Percentiles rank a stretch among this genome's conserved stretches.
Conservation (phyloP, 1,140 invertebrate species). For the Orchestia grillus region DNA sequence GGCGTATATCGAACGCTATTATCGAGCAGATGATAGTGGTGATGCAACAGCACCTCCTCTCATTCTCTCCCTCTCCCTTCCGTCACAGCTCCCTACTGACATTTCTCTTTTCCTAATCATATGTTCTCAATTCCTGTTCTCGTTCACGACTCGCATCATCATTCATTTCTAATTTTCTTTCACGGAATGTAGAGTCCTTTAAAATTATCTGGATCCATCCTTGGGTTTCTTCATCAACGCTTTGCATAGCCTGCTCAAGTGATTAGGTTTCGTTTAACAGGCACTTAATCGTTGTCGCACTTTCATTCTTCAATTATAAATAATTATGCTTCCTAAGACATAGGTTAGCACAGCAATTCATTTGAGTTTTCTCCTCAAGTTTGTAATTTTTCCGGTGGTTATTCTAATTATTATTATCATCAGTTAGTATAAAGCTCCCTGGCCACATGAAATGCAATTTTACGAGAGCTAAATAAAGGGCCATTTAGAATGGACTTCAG, state of each 20-base stretch:
- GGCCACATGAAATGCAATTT: too few species aligned
- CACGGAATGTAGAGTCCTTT: neutral
- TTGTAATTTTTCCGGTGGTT: too few species aligned
- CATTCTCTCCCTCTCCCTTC: neutral
- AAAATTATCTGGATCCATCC: too few species aligned
- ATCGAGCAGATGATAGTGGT: neutral
- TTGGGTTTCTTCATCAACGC: neutral
- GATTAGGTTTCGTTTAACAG: neutral
- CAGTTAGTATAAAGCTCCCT: too few species aligned
- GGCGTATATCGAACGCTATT: conserved; percentile 7
- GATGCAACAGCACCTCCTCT: conserved; percentile 18
- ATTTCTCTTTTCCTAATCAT: neutral
- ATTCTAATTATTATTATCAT: too few species aligned
- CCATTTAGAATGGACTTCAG: too few species aligned
- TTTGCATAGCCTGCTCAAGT: neutral
- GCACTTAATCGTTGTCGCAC: neutral
- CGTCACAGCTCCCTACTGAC: neutral
- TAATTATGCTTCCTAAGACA: too few species aligned
- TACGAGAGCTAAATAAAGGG: too few species aligned
- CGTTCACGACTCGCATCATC: neutral
- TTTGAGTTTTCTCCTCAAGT: too few species aligned
- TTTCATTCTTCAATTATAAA: too few species aligned
- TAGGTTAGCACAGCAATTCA: too few species aligned
- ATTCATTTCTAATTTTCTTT: neutral
- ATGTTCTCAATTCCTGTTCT: neutral